A percentile compares a stretch with the other conserved stretches of the same genome.
These are phyloP conservation scores for Uromys caudimaculatus DNA, from an alignment of 2,797 vertebrate genomes.

Conservation along the genomic window DNA sequence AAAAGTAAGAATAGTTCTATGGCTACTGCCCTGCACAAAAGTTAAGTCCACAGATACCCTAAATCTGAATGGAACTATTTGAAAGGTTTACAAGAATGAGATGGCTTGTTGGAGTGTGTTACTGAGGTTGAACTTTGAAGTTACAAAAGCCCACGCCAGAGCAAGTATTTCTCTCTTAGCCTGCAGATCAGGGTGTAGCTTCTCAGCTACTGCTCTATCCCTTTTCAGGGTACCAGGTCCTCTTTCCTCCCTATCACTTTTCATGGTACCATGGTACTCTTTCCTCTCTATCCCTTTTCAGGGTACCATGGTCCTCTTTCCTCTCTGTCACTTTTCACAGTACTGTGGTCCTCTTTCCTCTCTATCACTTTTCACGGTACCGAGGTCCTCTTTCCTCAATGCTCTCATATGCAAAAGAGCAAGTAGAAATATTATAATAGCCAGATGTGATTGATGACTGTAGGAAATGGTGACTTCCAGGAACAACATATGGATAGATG, in stretches of 20 bases:
- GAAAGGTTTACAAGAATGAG: not conserved
- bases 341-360: not conserved
- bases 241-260: no score
- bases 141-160: not conserved
- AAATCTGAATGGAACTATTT: no score
- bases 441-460: not conserved
- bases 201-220: not conserved
- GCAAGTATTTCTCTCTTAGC: not conserved
- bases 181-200: not conserved
- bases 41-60: not conserved
- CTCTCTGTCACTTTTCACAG: no score
- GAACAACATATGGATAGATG: not conserved
- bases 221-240: not conserved
- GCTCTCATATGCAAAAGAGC: not conserved
- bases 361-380: no score
- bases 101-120: no score
- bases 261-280: not conserved
- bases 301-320: not conserved
- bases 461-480: not conserved
- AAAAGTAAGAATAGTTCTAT: not conserved
- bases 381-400: not conserved
- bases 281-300: no score
- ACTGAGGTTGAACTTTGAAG: not conserved
- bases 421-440: not conserved
- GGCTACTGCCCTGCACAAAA: not conserved